These are phyloP conservation scores for Larimichthys polyactis DNA, from an alignment of 2,113 vertebrate genomes.

Conservation along the genomic window DNA sequence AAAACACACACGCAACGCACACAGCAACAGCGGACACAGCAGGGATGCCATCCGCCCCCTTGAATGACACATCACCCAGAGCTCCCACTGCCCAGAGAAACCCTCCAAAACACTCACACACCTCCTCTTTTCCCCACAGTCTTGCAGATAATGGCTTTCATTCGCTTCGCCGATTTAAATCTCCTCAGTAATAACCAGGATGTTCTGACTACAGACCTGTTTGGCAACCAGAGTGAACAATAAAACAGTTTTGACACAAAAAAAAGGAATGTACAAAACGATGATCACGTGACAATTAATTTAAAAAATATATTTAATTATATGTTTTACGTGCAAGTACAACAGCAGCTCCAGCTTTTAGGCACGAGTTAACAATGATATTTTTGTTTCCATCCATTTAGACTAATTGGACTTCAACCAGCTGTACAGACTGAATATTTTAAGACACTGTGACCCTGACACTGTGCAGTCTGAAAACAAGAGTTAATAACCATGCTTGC, in stretches of 20 bases:
- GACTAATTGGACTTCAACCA: background rate
- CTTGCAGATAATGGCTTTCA: constrained; percentile 14
- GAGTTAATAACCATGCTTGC: background rate
- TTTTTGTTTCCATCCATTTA: background rate
- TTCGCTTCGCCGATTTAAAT: constrained; percentile 6
- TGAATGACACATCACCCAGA: constrained; percentile 56
- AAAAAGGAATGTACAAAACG: background rate
- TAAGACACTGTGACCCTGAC: background rate
- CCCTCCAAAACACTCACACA: constrained; percentile 9
- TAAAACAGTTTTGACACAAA: background rate
- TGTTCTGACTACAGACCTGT: background rate
- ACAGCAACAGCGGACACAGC: constrained; percentile 42
- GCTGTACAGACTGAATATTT: background rate
- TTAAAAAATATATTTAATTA: too few species aligned
- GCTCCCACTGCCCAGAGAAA: constrained; percentile 45
- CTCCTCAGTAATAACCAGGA: background rate
- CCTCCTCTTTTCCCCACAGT: constrained; percentile 25
- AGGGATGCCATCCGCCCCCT: constrained; percentile 54
- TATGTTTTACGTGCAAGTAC: background rate
- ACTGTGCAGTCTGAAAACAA: background rate
- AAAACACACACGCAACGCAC: constrained; percentile 32
- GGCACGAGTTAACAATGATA: background rate
- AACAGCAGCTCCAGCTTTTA: background rate
- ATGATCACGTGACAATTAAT: background rate
- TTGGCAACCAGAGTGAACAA: background rate